phyloP scores from a whole-genome alignment of 2,797 vertebrate genomes.

The Hippopotamyrus pictus region DNA sequence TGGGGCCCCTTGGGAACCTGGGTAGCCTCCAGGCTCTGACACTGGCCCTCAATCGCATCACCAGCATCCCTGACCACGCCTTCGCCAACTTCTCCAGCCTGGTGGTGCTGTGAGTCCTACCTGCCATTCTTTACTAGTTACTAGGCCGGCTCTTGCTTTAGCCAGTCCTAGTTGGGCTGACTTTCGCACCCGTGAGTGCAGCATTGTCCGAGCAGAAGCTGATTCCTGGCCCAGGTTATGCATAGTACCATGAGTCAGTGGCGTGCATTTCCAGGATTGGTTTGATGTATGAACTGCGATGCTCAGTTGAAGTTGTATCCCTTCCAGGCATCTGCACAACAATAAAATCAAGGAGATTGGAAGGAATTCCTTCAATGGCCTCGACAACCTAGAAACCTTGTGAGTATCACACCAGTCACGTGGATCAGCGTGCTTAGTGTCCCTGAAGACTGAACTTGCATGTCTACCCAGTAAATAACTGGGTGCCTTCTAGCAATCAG shows the following conservation, averaged over 20 bases:
- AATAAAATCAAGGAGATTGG: conserved; percentile 88
- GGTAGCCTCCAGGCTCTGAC: conserved; percentile 89
- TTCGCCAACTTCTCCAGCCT: conserved; percentile 93
- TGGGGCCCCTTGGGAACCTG: conserved; percentile 77
- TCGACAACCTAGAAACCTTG: conserved; percentile 93
- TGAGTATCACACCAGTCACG: conserved; percentile 60
- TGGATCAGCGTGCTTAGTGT: neutral
- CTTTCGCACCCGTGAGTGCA: neutral
- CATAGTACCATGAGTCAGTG: neutral
- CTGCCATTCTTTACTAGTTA: neutral
- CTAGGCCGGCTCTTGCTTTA: neutral
- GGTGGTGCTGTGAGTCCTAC: conserved; percentile 86
- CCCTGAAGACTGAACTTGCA: neutral
- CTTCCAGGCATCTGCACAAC: conserved; percentile 88
- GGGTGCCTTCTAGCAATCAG: neutral
- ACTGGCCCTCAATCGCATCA: conserved; percentile 89
- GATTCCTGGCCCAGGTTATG: neutral
- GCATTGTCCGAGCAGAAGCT: neutral
- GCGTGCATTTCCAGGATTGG: neutral
- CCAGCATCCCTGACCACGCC: conserved; percentile 80
- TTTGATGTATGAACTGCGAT: neutral
- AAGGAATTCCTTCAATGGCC: conserved; percentile 79
- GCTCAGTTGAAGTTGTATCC: conserved; percentile 8
- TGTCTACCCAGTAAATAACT: neutral
- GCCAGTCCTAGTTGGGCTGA: neutral